A percentile compares a stretch with the other conserved stretches of the same genome.
Conservation (phyloP, 2,797 vertebrate genomes). For the Clarias laeviceps region DNA sequence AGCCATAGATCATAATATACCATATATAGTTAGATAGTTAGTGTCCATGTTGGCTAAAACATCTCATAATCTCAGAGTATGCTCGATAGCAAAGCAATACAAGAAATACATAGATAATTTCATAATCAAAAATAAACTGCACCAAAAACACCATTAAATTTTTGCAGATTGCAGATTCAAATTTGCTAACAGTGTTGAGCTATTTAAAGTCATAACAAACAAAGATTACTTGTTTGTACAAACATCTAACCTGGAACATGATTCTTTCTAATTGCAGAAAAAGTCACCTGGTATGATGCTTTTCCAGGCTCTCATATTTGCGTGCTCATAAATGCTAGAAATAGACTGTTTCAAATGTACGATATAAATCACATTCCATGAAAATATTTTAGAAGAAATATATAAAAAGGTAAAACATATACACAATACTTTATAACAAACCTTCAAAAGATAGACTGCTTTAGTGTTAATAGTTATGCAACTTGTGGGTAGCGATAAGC, state of each 20-base stretch:
- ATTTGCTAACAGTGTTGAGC: neutral
- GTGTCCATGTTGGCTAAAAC: neutral
- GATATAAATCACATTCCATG: neutral
- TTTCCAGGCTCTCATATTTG: slow-evolving; percentile 6
- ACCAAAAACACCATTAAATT: neutral
- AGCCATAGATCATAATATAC: neutral
- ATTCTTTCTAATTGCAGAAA: neutral
- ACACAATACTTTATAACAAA: neutral
- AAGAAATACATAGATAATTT: neutral
- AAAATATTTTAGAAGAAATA: neutral
- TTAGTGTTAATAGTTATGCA: neutral
- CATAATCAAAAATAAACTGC: neutral
- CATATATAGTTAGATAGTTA: neutral
- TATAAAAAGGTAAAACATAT: neutral
- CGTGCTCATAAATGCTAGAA: neutral
- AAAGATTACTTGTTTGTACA: neutral
- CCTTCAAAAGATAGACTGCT: too few relatives aligned
- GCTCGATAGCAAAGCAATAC: neutral
- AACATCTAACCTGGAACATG: neutral
- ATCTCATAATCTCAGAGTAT: neutral
- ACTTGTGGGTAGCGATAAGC: neutral
- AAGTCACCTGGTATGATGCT: neutral
- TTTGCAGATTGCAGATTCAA: neutral
- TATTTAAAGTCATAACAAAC: neutral
- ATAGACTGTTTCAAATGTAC: neutral